phyloP scores from a whole-genome alignment of 2,113 vertebrate species.

The Catagonus wagneri region DNA sequence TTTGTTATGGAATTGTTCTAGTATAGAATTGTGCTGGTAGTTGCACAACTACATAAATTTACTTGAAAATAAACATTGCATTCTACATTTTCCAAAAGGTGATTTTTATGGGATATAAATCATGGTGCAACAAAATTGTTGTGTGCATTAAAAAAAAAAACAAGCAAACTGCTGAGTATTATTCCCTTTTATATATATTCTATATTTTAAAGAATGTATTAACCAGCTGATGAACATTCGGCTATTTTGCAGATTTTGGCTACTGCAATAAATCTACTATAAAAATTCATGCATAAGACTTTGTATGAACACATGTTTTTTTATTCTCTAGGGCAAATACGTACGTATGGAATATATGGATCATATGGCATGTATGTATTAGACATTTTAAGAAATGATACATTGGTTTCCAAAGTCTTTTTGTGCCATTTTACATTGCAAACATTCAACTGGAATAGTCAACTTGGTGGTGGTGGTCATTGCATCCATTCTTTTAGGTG shows the following conservation, averaged over 20 bases:
- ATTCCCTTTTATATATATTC: not conserved
- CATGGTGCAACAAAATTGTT: not conserved
- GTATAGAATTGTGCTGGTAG: not conserved
- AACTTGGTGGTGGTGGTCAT: not conserved
- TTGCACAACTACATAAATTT: not conserved
- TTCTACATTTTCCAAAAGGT: not conserved
- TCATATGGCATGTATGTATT: not conserved
- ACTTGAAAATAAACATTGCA: not conserved
- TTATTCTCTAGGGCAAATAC: not conserved
- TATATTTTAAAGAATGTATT: not conserved
- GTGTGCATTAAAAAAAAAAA: not conserved
- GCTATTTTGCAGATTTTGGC: not conserved
- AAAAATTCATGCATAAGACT: not conserved
- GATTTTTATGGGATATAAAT: not conserved
- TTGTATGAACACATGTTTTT: not conserved
- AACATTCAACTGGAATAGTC: not conserved
- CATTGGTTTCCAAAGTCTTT: not conserved
- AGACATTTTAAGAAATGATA: not conserved
- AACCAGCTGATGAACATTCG: not conserved
- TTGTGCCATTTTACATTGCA: not conserved
- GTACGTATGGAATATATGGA: not conserved
- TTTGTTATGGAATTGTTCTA: not conserved
- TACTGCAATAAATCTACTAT: not conserved
- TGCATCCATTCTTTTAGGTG: not conserved
- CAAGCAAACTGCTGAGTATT: not conserved